Evolutionary conservation across 2,797 vertebrate species (phyloP), one percentile per base, ranked within the genome.

Genomic region (Margarornis squamiger): DNA sequence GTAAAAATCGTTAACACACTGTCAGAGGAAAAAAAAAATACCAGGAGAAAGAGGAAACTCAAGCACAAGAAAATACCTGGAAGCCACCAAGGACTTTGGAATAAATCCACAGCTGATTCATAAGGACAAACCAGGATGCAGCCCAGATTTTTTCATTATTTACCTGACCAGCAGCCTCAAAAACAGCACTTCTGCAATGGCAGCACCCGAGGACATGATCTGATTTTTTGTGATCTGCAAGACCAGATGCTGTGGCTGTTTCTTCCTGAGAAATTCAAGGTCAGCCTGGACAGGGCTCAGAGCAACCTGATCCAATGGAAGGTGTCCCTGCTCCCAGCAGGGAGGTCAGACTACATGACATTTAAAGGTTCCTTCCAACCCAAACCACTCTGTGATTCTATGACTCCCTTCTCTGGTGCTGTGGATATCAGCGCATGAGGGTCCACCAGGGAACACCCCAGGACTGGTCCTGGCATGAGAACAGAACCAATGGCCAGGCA

Each of bases 151-250:
- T 72, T 72, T 88, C 67, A 46, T 67, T 87, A 61, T 90, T 76
- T 68, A 65, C 65, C 75, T 43, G 71, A 67, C 30, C 45, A 83
- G 76, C 67, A 79, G 74, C 68, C 67, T 87, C 81, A 73, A 91
- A 93, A 91, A 52, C 24, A 79, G n/a, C 1, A 1, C 45, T 72
- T n/a, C 54, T 94, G 86, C 86, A 18, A 21, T 0, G 22, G 71
- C 62, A 88, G 70, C 14, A 86, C 67, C 49, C 1, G 2, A 68
- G 62, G 74, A 76, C 51, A 85, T 7, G 38, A 79, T 39, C 74
- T 79, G 88, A 72, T 59, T 67, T 86, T 45, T 83, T 34, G 30
- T 52, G 49, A 72, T 16, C 70, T 88, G 73, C 61, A 71, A 57
- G 55, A 68, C 39, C 86, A 63, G 65, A 62, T 32, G 38, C 30